Evolutionary conservation across 1,140 invertebrate genomes (phyloP).

Genomic region (Pteromalus puparum): DNA sequence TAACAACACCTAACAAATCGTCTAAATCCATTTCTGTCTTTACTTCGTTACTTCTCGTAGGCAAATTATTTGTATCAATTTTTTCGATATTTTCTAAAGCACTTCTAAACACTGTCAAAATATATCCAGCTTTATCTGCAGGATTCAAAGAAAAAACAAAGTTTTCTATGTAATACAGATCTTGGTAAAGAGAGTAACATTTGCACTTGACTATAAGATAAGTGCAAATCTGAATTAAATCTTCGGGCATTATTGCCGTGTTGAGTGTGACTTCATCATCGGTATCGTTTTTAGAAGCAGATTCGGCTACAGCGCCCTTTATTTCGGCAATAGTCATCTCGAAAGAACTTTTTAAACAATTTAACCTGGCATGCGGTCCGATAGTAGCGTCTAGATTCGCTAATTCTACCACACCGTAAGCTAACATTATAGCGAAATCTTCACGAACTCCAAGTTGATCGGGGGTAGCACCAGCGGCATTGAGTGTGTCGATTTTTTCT

Average conservation of each 20-base stretch:
- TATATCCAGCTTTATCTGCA: neutral
- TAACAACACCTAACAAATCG: neutral
- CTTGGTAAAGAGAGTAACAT: slow-evolving; percentile 59
- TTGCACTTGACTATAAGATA: slow-evolving; percentile 63
- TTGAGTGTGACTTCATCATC: slow-evolving; percentile 42
- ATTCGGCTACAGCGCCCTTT: slow-evolving; percentile 62
- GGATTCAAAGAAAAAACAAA: slow-evolving; percentile 51
- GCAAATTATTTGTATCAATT: slow-evolving; percentile 46
- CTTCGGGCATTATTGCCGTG: slow-evolving; percentile 47
- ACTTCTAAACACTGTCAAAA: neutral
- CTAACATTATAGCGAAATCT: slow-evolving; percentile 56
- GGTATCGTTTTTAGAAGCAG: slow-evolving; percentile 55
- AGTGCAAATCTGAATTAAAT: slow-evolving; percentile 62
- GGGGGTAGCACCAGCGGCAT: slow-evolving; percentile 55
- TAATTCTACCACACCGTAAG: slow-evolving; percentile 65
- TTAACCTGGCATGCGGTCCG: slow-evolving; percentile 64
- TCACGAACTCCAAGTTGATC: slow-evolving; percentile 63
- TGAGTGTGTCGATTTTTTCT: slow-evolving; percentile 57
- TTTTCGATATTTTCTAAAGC: slow-evolving; percentile 45
- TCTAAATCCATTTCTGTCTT: neutral
- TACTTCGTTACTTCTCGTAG: neutral
- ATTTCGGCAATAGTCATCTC: slow-evolving; percentile 63
- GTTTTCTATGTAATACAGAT: slow-evolving; percentile 64
- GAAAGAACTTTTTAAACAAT: slow-evolving; percentile 62
- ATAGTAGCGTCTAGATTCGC: neutral